Percentiles rank a stretch among this genome's conserved stretches.
phyloP scores from a whole-genome alignment of 2,797 vertebrate genomes.

The Crenichthys baileyi region DNA sequence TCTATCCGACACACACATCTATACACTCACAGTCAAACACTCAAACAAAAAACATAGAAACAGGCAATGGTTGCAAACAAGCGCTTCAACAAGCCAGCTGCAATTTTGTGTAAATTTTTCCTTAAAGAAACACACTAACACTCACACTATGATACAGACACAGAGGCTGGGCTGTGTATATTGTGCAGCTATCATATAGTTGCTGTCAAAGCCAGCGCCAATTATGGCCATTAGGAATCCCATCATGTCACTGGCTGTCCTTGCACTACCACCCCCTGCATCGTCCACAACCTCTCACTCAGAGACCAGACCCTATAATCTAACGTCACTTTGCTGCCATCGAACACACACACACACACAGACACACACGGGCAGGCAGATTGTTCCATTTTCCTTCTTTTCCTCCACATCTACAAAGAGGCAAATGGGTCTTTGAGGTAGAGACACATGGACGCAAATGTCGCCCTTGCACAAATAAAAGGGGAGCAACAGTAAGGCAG shows the following conservation, averaged over 20 bases:
- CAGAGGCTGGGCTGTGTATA: slow-evolving; percentile 82
- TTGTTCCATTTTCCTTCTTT: slow-evolving; percentile 69
- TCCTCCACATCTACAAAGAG: slow-evolving; percentile 43
- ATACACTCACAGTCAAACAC: slow-evolving; percentile 21
- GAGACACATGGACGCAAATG: slow-evolving; percentile 35
- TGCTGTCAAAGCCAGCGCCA: slow-evolving; percentile 97
- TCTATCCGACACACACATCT: slow-evolving; percentile 50
- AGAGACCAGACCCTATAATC: slow-evolving; percentile 92
- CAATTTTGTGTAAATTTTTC: slow-evolving; percentile 99
- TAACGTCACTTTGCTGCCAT: slow-evolving; percentile 96
- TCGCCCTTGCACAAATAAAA: slow-evolving; percentile 17
- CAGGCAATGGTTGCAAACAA: slow-evolving; percentile 80
- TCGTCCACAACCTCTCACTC: slow-evolving; percentile 82
- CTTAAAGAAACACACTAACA: slow-evolving; percentile 84
- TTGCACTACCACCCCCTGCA: slow-evolving; percentile 83
- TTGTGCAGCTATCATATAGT: slow-evolving; percentile 95
- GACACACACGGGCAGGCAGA: slow-evolving; percentile 58
- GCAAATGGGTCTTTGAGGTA: slow-evolving; percentile 39
- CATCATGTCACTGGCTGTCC: slow-evolving; percentile 98
- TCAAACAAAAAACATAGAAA: slow-evolving; percentile 70
- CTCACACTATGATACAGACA: slow-evolving; percentile 17
- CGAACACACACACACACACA: slow-evolving; percentile 65
- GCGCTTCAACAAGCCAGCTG: slow-evolving; percentile 86
- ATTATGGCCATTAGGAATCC: slow-evolving; percentile 99
- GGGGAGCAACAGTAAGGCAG: slow-evolving; percentile 8